Percentiles rank a stretch among this genome's conserved stretches.
These are phyloP conservation scores for Hecatera dysodea DNA, from an alignment of 2,888 invertebrate species.

Conservation along the genomic window DNA sequence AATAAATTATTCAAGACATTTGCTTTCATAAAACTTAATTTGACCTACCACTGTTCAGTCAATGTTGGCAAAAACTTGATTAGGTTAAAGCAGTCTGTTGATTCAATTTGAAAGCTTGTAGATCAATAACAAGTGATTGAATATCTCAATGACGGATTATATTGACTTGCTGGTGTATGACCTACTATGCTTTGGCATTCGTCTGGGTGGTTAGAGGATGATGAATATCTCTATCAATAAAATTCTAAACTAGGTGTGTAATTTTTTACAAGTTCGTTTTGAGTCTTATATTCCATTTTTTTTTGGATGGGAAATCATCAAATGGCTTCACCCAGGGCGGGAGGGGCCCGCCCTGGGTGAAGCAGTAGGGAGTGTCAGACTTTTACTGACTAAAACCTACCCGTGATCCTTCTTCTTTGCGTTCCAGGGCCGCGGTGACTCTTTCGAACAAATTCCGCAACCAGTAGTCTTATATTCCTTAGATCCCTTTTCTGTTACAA, in stretches of 20 bases:
- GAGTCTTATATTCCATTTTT: background rate
- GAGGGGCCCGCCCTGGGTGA: no score
- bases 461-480: no score
- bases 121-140: constrained; percentile 42
- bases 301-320: background rate
- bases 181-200: constrained; percentile 33
- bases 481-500: no score
- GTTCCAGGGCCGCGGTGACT: no score
- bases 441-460: no score
- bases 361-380: no score
- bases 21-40: constrained; percentile 55
- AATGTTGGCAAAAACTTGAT: constrained; percentile 58
- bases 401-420: no score
- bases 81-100: constrained; percentile 38
- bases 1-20: constrained; percentile 52
- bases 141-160: constrained; percentile 51
- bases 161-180: constrained; percentile 45
- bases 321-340: no score
- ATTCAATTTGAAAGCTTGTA: constrained; percentile 60
- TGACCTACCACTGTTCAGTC: constrained; percentile 46
- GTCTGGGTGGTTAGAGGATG: background rate
- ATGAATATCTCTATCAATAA: constrained; percentile 22
- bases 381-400: no score
- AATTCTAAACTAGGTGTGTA: background rate
- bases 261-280: background rate